Conservation (phyloP, 2,888 invertebrate genomes). For the Lypha dubia region DNA sequence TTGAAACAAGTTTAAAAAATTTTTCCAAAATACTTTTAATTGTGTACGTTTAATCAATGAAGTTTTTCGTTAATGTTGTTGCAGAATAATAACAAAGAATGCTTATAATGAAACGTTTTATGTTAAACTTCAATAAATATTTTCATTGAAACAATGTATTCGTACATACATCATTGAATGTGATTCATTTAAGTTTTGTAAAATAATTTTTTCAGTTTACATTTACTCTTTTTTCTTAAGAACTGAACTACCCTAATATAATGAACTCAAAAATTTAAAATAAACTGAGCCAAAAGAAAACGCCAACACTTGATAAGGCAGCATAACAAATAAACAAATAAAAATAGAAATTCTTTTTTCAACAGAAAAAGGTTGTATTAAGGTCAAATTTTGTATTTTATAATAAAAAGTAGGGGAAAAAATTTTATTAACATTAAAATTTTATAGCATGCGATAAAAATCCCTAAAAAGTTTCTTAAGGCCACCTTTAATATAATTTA, state of each 20-base stretch:
- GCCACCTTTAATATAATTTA: too few species aligned
- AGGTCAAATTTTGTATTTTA: constrained; percentile 52
- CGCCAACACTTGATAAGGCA: constrained; percentile 43
- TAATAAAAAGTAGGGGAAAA: constrained; percentile 23
- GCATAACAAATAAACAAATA: not conserved
- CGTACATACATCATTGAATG: too few species aligned
- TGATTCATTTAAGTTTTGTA: too few species aligned
- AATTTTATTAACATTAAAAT: not conserved
- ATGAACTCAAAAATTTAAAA: not conserved
- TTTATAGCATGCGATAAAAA: constrained; percentile 69
- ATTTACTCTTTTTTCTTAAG: not conserved
- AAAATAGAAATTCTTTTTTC: constrained; percentile 15
- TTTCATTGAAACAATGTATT: too few species aligned
- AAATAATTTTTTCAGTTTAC: too few species aligned
- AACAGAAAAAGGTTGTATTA: constrained; percentile 52
- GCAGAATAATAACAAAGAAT: too few species aligned
- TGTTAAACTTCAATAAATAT: too few species aligned
- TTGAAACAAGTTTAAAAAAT: too few species aligned
- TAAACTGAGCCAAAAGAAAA: constrained; percentile 16
- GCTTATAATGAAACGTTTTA: too few species aligned
- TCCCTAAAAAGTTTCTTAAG: constrained; percentile 31
- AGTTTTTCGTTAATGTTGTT: too few species aligned
- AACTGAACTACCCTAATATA: constrained; percentile 17
- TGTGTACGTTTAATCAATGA: too few species aligned
- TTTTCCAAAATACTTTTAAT: too few species aligned